Conservation (phyloP, 2,797 vertebrate genomes). For the Eulemur coronatus region DNA sequence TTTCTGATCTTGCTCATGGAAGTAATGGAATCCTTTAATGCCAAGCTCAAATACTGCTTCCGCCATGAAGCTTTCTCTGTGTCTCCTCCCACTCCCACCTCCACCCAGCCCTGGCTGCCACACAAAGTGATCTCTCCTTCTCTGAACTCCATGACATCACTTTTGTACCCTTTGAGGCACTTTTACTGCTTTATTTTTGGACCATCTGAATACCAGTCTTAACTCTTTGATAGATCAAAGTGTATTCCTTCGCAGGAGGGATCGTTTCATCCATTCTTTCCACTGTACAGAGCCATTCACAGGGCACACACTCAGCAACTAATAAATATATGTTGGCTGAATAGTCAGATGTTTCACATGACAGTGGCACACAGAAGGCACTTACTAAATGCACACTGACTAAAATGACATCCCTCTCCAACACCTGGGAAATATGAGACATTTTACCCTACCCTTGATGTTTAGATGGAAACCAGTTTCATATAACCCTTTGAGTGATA, state of each 20-base stretch:
- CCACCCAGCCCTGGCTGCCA: neutral
- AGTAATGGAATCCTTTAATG: neutral
- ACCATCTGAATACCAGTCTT: neutral
- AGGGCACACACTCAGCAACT: neutral
- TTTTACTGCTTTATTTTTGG: neutral
- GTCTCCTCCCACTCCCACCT: neutral
- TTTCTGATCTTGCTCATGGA: neutral
- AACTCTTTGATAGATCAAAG: neutral
- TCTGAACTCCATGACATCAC: neutral
- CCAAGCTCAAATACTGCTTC: neutral
- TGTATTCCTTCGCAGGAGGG: neutral
- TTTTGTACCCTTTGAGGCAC: neutral
- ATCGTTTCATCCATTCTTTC: neutral
- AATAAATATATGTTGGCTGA: neutral
- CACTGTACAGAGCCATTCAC: neutral
- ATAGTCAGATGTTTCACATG: neutral
- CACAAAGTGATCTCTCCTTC: neutral
- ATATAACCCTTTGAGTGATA: neutral
- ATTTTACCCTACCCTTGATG: neutral
- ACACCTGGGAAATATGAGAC: neutral
- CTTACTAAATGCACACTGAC: neutral
- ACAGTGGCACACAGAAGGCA: neutral
- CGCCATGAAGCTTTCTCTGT: neutral
- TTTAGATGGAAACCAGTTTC: neutral
- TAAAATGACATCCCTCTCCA: neutral